A percentile compares a stretch with the other conserved stretches of the same genome.
phyloP scores from a whole-genome alignment of 2,113 vertebrate species.

The Heliornis fulica region DNA sequence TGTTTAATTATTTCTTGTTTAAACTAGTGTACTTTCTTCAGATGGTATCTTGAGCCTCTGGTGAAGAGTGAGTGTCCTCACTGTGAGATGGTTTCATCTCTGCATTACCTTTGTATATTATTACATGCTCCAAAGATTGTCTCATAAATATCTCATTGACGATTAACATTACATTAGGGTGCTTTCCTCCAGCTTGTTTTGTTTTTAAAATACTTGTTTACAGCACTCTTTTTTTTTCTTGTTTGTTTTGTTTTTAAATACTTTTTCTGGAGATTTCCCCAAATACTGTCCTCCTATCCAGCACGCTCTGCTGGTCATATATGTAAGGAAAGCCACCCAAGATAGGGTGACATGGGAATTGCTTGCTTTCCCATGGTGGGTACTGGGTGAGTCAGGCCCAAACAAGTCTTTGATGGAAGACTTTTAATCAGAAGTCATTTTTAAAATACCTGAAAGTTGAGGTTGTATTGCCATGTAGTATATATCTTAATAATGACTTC shows the following conservation, averaged over 20 bases:
- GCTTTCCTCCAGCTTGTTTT: not conserved
- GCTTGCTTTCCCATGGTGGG: accelerated
- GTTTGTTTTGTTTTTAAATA: too few species aligned
- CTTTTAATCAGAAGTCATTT: too few species aligned
- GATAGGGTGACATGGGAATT: accelerated
- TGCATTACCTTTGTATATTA: not conserved
- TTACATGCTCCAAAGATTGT: not conserved
- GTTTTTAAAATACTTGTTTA: not conserved
- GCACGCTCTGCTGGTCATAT: not conserved
- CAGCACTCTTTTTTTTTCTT: not conserved
- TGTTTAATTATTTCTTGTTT: constrained; percentile 22
- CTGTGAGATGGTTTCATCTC: not conserved
- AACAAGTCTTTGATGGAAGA: not conserved
- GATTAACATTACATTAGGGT: not conserved
- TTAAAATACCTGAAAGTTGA: too few species aligned
- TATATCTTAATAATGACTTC: not conserved
- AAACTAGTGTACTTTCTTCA: not conserved
- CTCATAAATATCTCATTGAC: not conserved
- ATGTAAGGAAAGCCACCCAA: not conserved
- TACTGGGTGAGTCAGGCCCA: not conserved
- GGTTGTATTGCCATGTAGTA: not conserved
- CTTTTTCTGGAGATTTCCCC: not conserved
- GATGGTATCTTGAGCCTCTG: not conserved
- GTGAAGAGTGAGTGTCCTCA: not conserved
- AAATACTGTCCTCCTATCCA: not conserved